Evolutionary conservation across 2,888 invertebrate species (phyloP).

Genomic region (Drosophila kambysellisi): DNA sequence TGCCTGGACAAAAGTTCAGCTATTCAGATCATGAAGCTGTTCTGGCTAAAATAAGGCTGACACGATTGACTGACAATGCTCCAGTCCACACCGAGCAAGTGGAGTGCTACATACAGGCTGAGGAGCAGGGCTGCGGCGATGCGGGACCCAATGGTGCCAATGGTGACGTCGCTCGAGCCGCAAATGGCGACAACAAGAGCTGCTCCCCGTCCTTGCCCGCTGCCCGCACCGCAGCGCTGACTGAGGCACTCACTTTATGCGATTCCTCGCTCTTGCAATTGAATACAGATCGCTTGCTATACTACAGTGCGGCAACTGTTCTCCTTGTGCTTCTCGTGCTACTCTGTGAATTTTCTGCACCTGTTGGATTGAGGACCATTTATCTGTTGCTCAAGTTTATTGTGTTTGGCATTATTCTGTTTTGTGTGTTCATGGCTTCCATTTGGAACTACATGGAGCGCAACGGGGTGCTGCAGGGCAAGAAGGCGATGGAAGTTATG

Average conservation of each 20-base stretch:
- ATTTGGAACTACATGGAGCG: slow-evolving; percentile 93
- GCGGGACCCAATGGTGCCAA: neutral
- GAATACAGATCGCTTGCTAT: slow-evolving; percentile 82
- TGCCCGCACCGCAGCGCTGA: slow-evolving; percentile 74
- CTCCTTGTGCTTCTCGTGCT: slow-evolving; percentile 78
- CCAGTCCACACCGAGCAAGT: slow-evolving; percentile 35
- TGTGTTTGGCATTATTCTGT: slow-evolving; percentile 88
- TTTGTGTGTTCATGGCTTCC: slow-evolving; percentile 91
- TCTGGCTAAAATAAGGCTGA: slow-evolving; percentile 86
- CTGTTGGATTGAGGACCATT: slow-evolving; percentile 84
- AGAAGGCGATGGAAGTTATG: slow-evolving; percentile 89
- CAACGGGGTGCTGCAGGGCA: slow-evolving; percentile 91
- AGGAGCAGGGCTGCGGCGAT: slow-evolving; percentile 21
- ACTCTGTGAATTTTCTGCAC: slow-evolving; percentile 80
- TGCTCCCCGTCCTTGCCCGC: slow-evolving; percentile 34
- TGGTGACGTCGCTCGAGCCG: neutral
- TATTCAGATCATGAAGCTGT: slow-evolving; percentile 97
- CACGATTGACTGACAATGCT: slow-evolving; percentile 7
- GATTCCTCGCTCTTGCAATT: slow-evolving; percentile 81
- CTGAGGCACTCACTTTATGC: slow-evolving; percentile 82
- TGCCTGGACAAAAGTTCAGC: slow-evolving; percentile 90
- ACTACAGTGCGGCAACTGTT: slow-evolving; percentile 80
- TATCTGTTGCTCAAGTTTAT: slow-evolving; percentile 87
- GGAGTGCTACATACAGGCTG: slow-evolving; percentile 27
- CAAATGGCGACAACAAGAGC: slow-evolving; percentile 10